These are phyloP conservation scores for Manacus vitellinus DNA, from an alignment of 2,113 vertebrate genomes.

Conservation along the genomic window DNA sequence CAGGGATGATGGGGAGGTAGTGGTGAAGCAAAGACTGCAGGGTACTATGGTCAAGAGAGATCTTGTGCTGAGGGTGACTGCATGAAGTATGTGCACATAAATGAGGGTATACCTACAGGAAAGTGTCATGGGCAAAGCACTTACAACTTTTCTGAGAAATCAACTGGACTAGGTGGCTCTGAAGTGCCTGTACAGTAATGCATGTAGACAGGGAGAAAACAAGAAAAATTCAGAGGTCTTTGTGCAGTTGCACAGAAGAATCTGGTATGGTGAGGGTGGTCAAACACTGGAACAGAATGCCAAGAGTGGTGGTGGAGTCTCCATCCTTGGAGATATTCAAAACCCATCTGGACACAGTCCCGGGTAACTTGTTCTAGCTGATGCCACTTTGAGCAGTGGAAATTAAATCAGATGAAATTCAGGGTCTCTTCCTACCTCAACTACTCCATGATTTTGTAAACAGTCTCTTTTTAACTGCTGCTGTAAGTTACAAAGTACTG, in stretches of 20 bases:
- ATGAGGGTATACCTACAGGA: neutral
- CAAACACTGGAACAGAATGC: neutral
- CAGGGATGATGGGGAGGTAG: neutral
- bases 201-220: neutral
- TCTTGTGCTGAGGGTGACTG: neutral
- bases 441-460: neutral
- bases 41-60: neutral
- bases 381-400: neutral
- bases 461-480: neutral
- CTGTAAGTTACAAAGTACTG: neutral
- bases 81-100: accelerated
- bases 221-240: neutral
- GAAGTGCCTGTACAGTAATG: neutral
- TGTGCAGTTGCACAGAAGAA: neutral
- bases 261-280: neutral
- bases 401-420: neutral
- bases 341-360: neutral
- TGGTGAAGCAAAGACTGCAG: neutral
- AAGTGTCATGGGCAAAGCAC: accelerated
- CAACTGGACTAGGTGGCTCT: neutral
- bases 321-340: neutral
- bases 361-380: neutral
- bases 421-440: neutral
- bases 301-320: neutral
- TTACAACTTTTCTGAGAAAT: neutral